phyloP scores from a whole-genome alignment of 2,888 invertebrate genomes.

The Aspidiotus rigidus region DNA sequence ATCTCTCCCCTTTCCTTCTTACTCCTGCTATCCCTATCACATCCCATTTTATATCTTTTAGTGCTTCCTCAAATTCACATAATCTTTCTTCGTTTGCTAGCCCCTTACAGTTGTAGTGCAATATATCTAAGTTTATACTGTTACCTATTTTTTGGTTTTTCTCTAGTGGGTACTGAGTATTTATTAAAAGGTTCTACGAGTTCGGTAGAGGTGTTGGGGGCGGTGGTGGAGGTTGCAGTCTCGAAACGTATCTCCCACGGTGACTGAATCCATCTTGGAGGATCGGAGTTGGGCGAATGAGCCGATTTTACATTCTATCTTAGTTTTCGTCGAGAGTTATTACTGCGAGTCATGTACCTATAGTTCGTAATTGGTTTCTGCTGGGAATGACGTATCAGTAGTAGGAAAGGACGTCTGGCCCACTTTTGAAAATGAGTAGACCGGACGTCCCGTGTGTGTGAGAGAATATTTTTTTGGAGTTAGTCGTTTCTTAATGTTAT shows the following conservation, averaged over 20 bases:
- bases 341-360: not conserved
- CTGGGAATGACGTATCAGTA: too few species aligned
- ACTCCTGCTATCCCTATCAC: not conserved
- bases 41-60: not conserved
- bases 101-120: not conserved
- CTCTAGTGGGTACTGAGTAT: not conserved
- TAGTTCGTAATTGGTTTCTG: not conserved
- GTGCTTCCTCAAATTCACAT: not conserved
- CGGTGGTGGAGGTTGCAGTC: not conserved
- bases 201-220: not conserved
- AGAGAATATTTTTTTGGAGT: too few species aligned
- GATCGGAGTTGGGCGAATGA: not conserved
- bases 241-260: not conserved
- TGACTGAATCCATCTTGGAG: conserved; percentile 1
- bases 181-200: not conserved
- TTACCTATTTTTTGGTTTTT: not conserved
- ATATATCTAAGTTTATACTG: not conserved
- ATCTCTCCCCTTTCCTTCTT: not conserved
- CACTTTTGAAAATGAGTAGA: too few species aligned
- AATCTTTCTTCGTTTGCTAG: not conserved
- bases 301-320: not conserved
- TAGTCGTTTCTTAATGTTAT: too few species aligned
- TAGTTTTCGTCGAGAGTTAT: not conserved
- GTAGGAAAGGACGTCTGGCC: too few species aligned
- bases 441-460: too few species aligned